Percentiles rank a stretch among this genome's conserved stretches.
Conservation (phyloP, 1,140 invertebrate species). For the Thaumetopoea pityocampa region DNA sequence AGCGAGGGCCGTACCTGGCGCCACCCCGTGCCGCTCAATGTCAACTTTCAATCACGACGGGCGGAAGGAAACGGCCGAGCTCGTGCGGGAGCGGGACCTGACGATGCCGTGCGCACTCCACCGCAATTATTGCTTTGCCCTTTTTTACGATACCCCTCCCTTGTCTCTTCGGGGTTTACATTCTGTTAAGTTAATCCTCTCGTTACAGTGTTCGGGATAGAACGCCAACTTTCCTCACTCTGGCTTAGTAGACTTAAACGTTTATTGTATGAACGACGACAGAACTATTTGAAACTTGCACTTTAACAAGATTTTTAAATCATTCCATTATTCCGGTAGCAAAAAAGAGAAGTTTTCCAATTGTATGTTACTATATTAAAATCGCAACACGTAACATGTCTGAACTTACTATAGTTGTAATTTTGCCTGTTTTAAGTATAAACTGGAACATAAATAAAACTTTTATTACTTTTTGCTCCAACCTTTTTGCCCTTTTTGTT, state of each 20-base stretch:
- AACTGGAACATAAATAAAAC: constrained; percentile 54
- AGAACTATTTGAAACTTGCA: too few species aligned
- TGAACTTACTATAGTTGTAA: constrained; percentile 32
- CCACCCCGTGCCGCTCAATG: constrained; percentile 61
- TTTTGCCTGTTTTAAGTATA: constrained; percentile 37
- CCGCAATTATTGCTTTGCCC: constrained; percentile 43
- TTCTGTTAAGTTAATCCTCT: constrained; percentile 41
- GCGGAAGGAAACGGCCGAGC: constrained; percentile 50
- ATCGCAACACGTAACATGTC: constrained; percentile 13
- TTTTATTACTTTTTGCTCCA: constrained; percentile 61
- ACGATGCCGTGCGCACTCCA: constrained; percentile 21
- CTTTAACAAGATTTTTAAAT: too few species aligned
- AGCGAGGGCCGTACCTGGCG: constrained; percentile 64
- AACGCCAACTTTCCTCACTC: not conserved
- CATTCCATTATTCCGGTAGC: too few species aligned
- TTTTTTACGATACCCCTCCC: constrained; percentile 36
- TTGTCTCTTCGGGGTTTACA: constrained; percentile 32
- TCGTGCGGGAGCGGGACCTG: constrained; percentile 17
- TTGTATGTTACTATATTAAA: too few species aligned
- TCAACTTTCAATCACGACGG: constrained; percentile 66
- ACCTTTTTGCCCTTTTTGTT: constrained; percentile 62
- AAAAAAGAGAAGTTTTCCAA: too few species aligned
- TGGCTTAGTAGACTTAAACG: not conserved
- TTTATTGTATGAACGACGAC: not conserved
- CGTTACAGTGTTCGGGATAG: constrained; percentile 23